phyloP scores from a whole-genome alignment of 2,797 vertebrate genomes.

The Melanotaenia pygmaea region DNA sequence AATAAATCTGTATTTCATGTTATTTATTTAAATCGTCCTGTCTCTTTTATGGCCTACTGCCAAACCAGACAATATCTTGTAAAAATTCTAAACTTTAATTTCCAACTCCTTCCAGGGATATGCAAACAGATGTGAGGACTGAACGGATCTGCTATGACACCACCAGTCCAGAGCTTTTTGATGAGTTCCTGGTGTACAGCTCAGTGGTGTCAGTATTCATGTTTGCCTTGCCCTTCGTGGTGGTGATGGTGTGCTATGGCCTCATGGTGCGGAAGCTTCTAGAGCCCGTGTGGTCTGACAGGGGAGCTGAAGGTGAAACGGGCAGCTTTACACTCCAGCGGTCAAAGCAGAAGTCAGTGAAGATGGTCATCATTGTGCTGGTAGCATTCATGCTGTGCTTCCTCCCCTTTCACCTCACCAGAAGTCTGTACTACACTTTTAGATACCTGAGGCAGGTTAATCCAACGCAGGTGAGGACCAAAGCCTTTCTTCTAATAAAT shows the following conservation, averaged over 20 bases:
- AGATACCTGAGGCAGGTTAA: slow-evolving; percentile 82
- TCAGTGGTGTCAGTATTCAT: slow-evolving; percentile 88
- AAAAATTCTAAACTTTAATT: not conserved
- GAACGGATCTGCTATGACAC: slow-evolving; percentile 90
- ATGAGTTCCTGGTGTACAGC: slow-evolving; percentile 91
- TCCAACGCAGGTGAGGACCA: slow-evolving; percentile 64
- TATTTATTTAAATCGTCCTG: not conserved
- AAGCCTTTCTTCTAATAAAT: not conserved
- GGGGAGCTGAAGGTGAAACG: slow-evolving; percentile 2
- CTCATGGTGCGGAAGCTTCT: slow-evolving; percentile 90
- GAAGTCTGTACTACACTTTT: slow-evolving; percentile 93
- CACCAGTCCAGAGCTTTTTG: slow-evolving; percentile 88
- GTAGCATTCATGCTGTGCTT: slow-evolving; percentile 91
- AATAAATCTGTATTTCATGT: not conserved
- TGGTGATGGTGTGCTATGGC: slow-evolving; percentile 90
- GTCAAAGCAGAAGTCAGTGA: slow-evolving; percentile 93
- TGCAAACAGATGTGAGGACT: slow-evolving; percentile 12
- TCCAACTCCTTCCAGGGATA: slow-evolving; percentile 41
- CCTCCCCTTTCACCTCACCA: slow-evolving; percentile 94
- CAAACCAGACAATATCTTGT: not conserved
- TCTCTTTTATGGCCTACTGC: too few species aligned
- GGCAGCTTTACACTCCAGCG: slow-evolving; percentile 76
- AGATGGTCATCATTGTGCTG: slow-evolving; percentile 94
- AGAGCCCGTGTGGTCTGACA: slow-evolving; percentile 69
- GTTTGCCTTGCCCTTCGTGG: slow-evolving; percentile 89